phyloP scores from a whole-genome alignment of 2,797 vertebrate species.

The Danio jaintianensis region DNA sequence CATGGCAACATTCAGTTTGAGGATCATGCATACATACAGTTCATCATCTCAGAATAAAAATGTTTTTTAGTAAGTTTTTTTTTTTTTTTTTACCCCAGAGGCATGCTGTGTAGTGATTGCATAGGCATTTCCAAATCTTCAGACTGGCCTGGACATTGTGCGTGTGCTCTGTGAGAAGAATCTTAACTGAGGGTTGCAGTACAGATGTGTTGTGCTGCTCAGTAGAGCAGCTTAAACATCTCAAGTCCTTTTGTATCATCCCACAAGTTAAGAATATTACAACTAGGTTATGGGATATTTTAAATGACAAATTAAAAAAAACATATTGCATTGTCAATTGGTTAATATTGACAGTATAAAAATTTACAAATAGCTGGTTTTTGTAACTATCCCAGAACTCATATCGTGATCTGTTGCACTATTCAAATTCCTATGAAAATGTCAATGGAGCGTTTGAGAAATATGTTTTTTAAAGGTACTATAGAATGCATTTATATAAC shows the following conservation, averaged over 20 bases:
- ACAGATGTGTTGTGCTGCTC: constrained; percentile 54
- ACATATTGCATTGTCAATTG: constrained; percentile 36
- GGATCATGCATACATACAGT: background rate
- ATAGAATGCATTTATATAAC: too few relatives aligned
- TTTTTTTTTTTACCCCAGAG: constrained; percentile 42
- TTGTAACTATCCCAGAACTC: background rate
- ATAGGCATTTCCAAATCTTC: constrained; percentile 69
- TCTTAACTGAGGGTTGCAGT: constrained; percentile 66
- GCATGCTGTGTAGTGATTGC: constrained; percentile 62
- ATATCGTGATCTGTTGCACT: background rate
- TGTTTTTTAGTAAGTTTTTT: constrained; percentile 60
- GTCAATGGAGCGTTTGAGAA: background rate
- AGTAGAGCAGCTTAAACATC: constrained; percentile 49
- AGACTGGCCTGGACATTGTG: constrained; percentile 40
- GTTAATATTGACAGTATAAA: background rate
- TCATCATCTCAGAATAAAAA: constrained; percentile 43
- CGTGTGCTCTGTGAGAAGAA: constrained; percentile 42
- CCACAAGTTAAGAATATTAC: constrained; percentile 18
- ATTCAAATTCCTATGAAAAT: background rate
- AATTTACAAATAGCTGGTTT: constrained; percentile 20
- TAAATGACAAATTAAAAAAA: too few relatives aligned
- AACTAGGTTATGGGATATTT: too few relatives aligned
- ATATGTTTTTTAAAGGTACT: too few relatives aligned
- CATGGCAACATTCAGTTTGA: background rate
- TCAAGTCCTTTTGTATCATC: constrained; percentile 47